Evolutionary conservation across 2,797 vertebrate species (phyloP), one percentile per base, ranked within the genome.

Genomic region (Hyperoplus lanceolatus): DNA sequence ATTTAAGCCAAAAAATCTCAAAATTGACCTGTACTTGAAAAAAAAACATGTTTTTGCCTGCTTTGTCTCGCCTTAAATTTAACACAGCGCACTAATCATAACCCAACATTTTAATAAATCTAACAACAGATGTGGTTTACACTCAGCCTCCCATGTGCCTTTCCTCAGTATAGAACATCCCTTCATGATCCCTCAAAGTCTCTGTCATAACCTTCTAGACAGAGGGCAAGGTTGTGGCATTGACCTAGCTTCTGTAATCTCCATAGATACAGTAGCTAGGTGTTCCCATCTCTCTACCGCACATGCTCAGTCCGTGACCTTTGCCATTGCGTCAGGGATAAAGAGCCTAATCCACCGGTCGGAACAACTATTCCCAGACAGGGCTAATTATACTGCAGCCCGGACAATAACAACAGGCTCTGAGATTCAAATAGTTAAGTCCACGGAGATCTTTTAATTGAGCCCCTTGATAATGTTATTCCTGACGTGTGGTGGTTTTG

Each of bases 311-410:
- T 63, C 5, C 21, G 46, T 82, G 53, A 85, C 76, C 80, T 81
- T 39, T 84, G 73, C 92, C 80, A 1, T 90, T 90, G 84, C 85
- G 65, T 95, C 91, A 93, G 77, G 88, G 93, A 94, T 95, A 91
- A 93, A 76, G 72, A 13, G 4, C 53, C 66, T 94, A 93, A 95
- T 95, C 94, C 88, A 55, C 54, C 75, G 7, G 78, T 56, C 42
- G 67, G 94, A 89, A 92, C 92, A 93, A 82, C 89, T 93, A 91
- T 94, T 95, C 91, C 84, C 90, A 93, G 94, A 85, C 83, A 61
- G 7, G 1, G 61, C 83, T 85, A 84, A 91, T 89, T 83, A 92
- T 87, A 81, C 84, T 64, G 65, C 75, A 49, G 46, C 51, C 53
- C 70, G 62, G 77, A 46, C 14, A 77, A 53, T 48, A 54, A 77